A percentile compares a stretch with the other conserved stretches of the same genome.
These are phyloP conservation scores for Anseranas semipalmata DNA, from an alignment of 2,113 vertebrate species.

Conservation along the genomic window DNA sequence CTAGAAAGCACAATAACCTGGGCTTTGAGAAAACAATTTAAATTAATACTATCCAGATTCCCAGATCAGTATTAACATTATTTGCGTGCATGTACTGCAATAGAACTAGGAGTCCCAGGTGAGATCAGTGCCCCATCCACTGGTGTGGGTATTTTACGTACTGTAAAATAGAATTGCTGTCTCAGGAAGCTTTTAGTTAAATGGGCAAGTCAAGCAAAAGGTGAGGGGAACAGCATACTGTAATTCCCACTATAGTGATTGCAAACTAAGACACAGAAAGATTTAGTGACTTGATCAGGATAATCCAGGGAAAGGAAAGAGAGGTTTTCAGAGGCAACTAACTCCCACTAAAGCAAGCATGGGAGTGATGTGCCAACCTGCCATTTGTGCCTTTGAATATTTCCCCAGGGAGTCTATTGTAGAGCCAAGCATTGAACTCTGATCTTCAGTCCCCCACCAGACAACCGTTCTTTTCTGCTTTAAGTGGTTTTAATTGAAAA, in stretches of 20 bases:
- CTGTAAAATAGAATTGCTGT: not conserved
- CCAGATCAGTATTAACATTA: not conserved
- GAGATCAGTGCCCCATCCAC: not conserved
- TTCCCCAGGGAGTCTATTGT: slow-evolving; percentile 64
- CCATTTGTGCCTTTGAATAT: slow-evolving; percentile 71
- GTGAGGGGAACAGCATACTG: not conserved
- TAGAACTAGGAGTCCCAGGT: not conserved
- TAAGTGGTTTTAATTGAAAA: slow-evolving; percentile 71
- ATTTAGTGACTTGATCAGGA: not conserved
- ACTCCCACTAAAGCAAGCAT: slow-evolving; percentile 48
- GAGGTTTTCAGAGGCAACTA: slow-evolving; percentile 52
- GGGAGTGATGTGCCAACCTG: slow-evolving; percentile 66
- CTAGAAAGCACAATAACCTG: not conserved
- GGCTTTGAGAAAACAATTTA: not conserved
- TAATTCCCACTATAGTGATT: not conserved
- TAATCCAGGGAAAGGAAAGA: slow-evolving; percentile 16
- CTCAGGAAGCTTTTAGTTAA: not conserved
- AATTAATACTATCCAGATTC: not conserved
- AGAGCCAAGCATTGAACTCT: slow-evolving; percentile 64
- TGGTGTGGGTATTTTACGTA: not conserved
- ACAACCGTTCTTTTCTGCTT: slow-evolving; percentile 58
- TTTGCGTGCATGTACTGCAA: not conserved
- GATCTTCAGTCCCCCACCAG: slow-evolving; percentile 48
- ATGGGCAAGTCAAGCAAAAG: not conserved
- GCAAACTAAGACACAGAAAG: not conserved